Conservation (phyloP, 2,888 invertebrate species). For the Ferdinandea cuprea region DNA sequence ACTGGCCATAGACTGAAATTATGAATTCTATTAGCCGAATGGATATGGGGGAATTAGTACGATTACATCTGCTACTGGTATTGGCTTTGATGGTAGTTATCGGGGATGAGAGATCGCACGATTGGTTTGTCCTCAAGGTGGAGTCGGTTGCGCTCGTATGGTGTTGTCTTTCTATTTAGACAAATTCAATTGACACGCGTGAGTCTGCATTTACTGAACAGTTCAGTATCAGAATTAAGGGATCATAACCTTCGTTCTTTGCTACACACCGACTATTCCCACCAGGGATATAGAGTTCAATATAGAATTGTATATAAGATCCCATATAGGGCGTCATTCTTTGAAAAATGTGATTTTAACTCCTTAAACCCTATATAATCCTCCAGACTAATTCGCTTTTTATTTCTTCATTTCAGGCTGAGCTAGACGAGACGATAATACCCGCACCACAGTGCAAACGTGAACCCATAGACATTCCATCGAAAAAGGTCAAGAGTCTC, state of each 20-base stretch:
- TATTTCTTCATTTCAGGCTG: constrained; percentile 54
- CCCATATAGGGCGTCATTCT: too few relatives aligned
- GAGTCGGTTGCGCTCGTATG: background rate
- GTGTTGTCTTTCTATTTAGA: background rate
- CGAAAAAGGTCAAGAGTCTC: constrained; percentile 86
- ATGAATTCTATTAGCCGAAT: constrained; percentile 32
- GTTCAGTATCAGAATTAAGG: too few relatives aligned
- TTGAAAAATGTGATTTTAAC: too few relatives aligned
- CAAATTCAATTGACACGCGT: background rate
- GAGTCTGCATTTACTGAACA: too few relatives aligned
- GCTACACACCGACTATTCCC: too few relatives aligned
- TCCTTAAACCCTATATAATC: too few relatives aligned
- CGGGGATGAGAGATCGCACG: background rate
- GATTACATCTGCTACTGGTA: constrained; percentile 41
- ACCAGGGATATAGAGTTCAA: too few relatives aligned
- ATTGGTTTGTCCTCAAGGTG: background rate
- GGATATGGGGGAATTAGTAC: constrained; percentile 27
- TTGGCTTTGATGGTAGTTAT: constrained; percentile 14
- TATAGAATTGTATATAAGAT: too few relatives aligned
- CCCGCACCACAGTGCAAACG: constrained; percentile 84
- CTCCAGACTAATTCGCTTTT: background rate
- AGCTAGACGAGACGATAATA: constrained; percentile 61
- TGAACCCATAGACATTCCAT: constrained; percentile 86
- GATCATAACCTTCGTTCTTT: too few relatives aligned
- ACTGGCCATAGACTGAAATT: constrained; percentile 13